These are phyloP conservation scores for Salvator merianae DNA, from an alignment of 2,113 vertebrate genomes.

Conservation along the genomic window DNA sequence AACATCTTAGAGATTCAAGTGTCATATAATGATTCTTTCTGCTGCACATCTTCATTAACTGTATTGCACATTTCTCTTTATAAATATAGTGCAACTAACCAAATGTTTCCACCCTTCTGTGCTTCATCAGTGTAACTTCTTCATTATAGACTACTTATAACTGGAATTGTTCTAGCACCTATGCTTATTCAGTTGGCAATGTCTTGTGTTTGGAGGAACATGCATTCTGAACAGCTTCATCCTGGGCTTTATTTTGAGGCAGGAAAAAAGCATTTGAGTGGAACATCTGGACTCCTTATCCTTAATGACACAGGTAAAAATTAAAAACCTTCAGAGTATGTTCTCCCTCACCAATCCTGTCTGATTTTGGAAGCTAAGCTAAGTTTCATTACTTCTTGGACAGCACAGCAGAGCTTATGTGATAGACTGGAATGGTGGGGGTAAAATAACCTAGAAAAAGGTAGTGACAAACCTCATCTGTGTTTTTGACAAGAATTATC, in stretches of 20 bases:
- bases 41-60: no score
- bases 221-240: conserved; percentile 74
- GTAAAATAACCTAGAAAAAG: no score
- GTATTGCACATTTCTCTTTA: background rate
- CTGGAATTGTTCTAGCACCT: conserved; percentile 75
- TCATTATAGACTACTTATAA: conserved; percentile 77
- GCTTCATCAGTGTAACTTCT: conserved; percentile 10
- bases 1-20: no score
- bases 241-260: conserved; percentile 82
- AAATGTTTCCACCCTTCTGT: conserved; percentile 6
- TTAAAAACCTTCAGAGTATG: background rate
- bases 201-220: conserved; percentile 54
- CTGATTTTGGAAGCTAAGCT: no score
- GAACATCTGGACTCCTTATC: conserved; percentile 82
- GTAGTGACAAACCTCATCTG: no score
- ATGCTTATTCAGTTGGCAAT: conserved; percentile 63
- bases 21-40: no score
- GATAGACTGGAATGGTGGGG: no score
- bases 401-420: no score
- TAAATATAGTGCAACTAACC: background rate
- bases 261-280: conserved; percentile 67
- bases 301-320: conserved; percentile 88
- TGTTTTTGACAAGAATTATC: no score
- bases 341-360: background rate
- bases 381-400: no score